Base-by-base conservation (phyloP, 2,797 vertebrate species). In the Nasua narica region DNA sequence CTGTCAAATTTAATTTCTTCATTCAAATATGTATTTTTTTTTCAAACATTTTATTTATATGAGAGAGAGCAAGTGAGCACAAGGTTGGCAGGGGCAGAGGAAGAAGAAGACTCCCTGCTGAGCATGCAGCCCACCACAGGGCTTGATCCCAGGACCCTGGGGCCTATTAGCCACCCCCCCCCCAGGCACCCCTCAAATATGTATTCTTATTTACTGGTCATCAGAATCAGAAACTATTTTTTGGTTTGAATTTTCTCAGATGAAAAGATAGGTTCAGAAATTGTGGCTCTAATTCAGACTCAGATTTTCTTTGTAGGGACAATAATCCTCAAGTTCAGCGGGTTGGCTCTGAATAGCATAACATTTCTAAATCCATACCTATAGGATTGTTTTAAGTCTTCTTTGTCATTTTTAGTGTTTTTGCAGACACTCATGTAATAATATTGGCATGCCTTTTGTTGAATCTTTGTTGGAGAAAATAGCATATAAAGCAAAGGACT, bases 391-490 rank as follows among this genome's bases (percentile, higher is more conserved):
- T 94, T 93, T 89, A 93, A 86, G 77, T 67, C 21, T 32, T 91
- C 84, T 90, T 81, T 76, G 70, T 16, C 54, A 69, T 50, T 81
- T 96, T 72, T 84, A 83, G 77, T 87, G 69, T 65, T 92, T 97
- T 87, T 94, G 32, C 27, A 91, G 93, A 79, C 65, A 93, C 19
- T 93, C 11, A 1, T 77, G 19, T 93, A 69, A 96, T 95, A 95
- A 29, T 76, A 87, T 86, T 95, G 82, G 54, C 77, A 25, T 92
- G 48, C 19, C 35, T 91, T 95, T 93, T 87, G 46, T 93, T 91
- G 46, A 88, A 50, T 94, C 43, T 95, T 93, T 89, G 46, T 97
- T 76, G n/a, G 79, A 86, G 87, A 93, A 96, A 87, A 96, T 91
- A 91, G 48, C 35, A 78, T 18, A 48, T 90, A 91, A 94, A 92